Conservation (phyloP, 1,140 invertebrate species). For the Pseudobourletiella spinata region DNA sequence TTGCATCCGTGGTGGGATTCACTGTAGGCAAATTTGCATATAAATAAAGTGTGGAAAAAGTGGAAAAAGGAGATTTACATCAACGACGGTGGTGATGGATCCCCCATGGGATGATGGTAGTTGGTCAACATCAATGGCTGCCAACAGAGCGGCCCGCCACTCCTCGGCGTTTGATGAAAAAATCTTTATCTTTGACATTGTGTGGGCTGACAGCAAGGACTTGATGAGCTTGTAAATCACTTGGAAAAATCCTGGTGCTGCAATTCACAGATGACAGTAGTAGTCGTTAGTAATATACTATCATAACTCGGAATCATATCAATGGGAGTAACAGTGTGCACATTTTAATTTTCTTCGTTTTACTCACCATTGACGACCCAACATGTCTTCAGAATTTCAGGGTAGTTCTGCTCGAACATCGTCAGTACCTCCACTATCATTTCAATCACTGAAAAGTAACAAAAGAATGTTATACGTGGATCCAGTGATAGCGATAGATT, state of each 20-base stretch:
- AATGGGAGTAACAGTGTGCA: neutral
- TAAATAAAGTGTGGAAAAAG: no score
- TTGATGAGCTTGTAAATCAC: conserved; percentile 75
- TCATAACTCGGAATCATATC: neutral
- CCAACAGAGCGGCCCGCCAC: conserved; percentile 64
- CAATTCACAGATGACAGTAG: neutral
- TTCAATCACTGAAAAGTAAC: neutral
- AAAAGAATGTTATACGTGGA: no score
- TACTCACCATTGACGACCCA: conserved; percentile 1
- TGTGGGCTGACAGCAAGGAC: conserved; percentile 80
- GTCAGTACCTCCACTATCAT: neutral
- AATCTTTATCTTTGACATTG: conserved; percentile 79
- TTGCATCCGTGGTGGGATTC: neutral
- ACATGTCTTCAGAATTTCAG: neutral
- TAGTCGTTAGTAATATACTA: neutral
- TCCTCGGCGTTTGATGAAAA: conserved; percentile 62
- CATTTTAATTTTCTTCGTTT: neutral
- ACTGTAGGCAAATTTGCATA: neutral
- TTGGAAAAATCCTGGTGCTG: conserved; percentile 54
- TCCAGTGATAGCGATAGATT: no score
- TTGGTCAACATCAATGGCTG: conserved; percentile 56
- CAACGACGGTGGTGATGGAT: conserved; percentile 34
- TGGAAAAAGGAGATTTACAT: no score
- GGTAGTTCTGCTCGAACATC: conserved; percentile 1
- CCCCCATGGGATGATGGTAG: conserved; percentile 78